Conservation (phyloP, 2,113 vertebrate species). For the Podarcis cretensis region DNA sequence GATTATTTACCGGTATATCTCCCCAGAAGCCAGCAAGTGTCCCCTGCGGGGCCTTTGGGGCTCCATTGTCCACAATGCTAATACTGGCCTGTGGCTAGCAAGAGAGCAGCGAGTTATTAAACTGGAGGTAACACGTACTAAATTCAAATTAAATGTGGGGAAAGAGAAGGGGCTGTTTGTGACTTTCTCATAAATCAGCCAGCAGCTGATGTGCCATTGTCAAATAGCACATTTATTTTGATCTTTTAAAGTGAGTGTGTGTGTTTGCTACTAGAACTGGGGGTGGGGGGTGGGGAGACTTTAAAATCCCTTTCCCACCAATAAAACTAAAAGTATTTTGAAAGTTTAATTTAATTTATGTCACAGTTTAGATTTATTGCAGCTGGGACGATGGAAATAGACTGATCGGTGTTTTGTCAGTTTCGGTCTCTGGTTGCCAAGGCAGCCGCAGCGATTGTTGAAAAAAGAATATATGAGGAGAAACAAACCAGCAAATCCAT, state of each 20-base stretch:
- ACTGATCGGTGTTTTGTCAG: slow-evolving; percentile 6
- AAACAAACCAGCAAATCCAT: background rate
- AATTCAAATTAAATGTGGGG: background rate
- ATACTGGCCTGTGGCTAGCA: background rate
- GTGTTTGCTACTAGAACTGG: background rate
- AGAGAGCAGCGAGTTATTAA: background rate
- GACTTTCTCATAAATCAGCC: background rate
- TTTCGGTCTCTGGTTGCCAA: slow-evolving; percentile 6
- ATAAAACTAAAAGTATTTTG: slow-evolving; percentile 15
- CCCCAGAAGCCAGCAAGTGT: background rate
- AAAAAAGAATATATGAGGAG: background rate
- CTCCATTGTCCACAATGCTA: background rate
- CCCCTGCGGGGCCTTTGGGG: background rate
- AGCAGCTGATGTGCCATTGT: background rate
- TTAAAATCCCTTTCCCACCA: slow-evolving; percentile 7
- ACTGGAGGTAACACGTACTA: background rate
- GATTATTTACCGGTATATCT: background rate
- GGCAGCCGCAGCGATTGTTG: background rate
- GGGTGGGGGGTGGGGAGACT: background rate
- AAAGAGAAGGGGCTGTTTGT: background rate
- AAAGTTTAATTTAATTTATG: slow-evolving; percentile 25
- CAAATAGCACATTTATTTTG: background rate
- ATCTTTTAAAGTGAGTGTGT: slow-evolving; percentile 2
- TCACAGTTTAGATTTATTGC: slow-evolving; percentile 1
- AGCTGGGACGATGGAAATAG: slow-evolving; percentile 2